A percentile compares a stretch with the other conserved stretches of the same genome.
These are phyloP conservation scores for Moxostoma hubbsi DNA, from an alignment of 2,797 vertebrate species.

Conservation along the genomic window DNA sequence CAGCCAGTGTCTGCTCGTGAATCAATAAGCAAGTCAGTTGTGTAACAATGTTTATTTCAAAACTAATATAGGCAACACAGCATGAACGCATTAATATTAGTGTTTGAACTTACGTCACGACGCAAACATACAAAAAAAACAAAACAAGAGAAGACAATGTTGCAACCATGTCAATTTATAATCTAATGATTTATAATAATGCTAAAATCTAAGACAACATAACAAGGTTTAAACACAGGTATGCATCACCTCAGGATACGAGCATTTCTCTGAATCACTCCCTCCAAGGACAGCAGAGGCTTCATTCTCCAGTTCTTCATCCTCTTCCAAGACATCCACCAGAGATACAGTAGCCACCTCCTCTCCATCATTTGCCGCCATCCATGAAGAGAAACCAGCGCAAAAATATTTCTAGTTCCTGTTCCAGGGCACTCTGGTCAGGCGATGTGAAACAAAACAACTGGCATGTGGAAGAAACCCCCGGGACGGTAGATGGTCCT, in stretches of 20 bases:
- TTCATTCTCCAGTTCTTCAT: conserved; percentile 91
- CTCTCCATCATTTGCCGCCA: conserved; percentile 63
- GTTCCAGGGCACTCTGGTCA: conserved; percentile 46
- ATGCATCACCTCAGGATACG: conserved; percentile 85
- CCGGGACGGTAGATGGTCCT: no score
- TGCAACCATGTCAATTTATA: not conserved
- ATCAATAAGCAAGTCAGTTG: not conserved
- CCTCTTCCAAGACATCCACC: conserved; percentile 90
- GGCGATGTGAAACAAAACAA: not conserved
- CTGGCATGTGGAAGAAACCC: not conserved
- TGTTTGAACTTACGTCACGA: no score
- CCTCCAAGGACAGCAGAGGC: conserved; percentile 93
- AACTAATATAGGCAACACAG: not conserved
- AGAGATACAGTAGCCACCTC: conserved; percentile 84
- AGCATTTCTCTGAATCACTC: conserved; percentile 92
- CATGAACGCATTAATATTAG: not conserved
- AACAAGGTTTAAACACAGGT: not conserved
- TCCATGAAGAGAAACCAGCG: conserved; percentile 49
- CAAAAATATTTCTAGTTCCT: conserved; percentile 51
- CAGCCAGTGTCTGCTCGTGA: not conserved
- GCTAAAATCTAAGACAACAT: no score
- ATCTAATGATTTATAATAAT: not conserved
- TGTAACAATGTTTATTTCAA: not conserved
- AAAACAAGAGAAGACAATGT: not conserved
- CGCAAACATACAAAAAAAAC: not conserved